A percentile compares a stretch with the other conserved stretches of the same genome.
Evolutionary conservation across 37 sponge, comb jelly and placozoan genomes (phyloP).

Genomic region (Eunapius fragilis): DNA sequence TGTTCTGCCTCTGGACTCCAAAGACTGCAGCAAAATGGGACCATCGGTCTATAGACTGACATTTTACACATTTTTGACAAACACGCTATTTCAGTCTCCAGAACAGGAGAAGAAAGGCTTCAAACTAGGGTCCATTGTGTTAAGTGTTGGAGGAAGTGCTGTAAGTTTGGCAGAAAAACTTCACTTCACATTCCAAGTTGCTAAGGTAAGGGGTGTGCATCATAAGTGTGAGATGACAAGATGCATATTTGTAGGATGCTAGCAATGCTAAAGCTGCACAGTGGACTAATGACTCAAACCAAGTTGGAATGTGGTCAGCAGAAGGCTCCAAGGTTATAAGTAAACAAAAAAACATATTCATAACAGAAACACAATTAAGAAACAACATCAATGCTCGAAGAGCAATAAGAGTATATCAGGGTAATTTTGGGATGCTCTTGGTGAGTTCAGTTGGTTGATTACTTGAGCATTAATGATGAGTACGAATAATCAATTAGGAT

Average conservation of each 20-base stretch:
- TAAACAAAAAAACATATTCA: background rate
- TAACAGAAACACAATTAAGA: background rate
- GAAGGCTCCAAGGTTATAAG: constrained; percentile 25
- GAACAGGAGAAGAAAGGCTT: background rate
- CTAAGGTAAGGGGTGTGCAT: background rate
- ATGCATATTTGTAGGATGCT: constrained; percentile 77
- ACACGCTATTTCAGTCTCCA: background rate
- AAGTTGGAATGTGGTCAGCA: constrained; percentile 33
- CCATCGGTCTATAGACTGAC: background rate
- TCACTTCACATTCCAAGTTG: background rate
- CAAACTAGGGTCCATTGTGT: background rate
- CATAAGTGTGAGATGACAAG: too few relatives aligned
- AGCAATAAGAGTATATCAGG: background rate
- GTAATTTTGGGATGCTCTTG: constrained; percentile 33
- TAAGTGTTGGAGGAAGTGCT: background rate
- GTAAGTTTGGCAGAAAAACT: background rate
- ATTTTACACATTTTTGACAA: background rate
- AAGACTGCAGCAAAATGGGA: background rate
- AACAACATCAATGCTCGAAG: background rate
- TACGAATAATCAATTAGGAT: constrained; percentile 31
- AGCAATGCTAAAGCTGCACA: constrained; percentile 69
- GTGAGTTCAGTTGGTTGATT: constrained; percentile 25
- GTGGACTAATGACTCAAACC: constrained; percentile 51
- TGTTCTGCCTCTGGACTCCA: background rate
- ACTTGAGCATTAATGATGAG: too few relatives aligned